A percentile compares a stretch with the other conserved stretches of the same genome.
These are phyloP conservation scores for Aegotheles bennettii DNA, from an alignment of 2,113 vertebrate genomes.

Conservation along the genomic window DNA sequence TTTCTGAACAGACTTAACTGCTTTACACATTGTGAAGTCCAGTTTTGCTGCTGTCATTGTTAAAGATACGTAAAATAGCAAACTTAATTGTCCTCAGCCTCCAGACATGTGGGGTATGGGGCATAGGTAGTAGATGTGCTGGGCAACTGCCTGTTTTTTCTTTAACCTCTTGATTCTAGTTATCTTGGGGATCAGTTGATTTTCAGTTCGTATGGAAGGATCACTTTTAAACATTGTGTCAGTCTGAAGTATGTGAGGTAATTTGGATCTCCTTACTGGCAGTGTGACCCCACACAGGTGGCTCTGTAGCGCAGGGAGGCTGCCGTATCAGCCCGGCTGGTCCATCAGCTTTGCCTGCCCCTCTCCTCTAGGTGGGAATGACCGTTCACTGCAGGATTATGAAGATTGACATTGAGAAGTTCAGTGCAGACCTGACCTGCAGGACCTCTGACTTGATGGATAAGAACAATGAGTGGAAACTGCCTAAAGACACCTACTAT, in stretches of 20 bases:
- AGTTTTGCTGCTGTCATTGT: background rate
- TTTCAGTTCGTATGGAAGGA: accelerated
- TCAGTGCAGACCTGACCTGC: constrained; percentile 95
- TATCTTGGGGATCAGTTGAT: background rate
- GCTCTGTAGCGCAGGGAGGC: background rate
- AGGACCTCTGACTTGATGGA: constrained; percentile 95
- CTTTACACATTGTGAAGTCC: background rate
- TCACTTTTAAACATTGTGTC: background rate
- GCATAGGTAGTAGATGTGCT: background rate
- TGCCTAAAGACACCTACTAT: constrained; percentile 95
- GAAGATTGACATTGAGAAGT: constrained; percentile 99
- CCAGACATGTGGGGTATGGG: background rate
- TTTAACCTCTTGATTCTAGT: background rate
- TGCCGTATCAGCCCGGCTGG: background rate
- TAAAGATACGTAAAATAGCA: background rate
- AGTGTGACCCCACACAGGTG: accelerated
- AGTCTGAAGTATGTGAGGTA: background rate
- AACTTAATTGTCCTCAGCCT: background rate
- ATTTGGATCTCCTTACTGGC: background rate
- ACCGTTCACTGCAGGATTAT: constrained; percentile 98
- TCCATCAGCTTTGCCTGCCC: background rate
- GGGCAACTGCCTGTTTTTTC: background rate
- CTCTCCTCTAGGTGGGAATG: constrained; percentile 88
- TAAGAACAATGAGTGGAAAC: constrained; percentile 97
- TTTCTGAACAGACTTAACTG: background rate